phyloP scores from a whole-genome alignment of 2,113 vertebrate genomes.

The Phyllostomus hastatus region DNA sequence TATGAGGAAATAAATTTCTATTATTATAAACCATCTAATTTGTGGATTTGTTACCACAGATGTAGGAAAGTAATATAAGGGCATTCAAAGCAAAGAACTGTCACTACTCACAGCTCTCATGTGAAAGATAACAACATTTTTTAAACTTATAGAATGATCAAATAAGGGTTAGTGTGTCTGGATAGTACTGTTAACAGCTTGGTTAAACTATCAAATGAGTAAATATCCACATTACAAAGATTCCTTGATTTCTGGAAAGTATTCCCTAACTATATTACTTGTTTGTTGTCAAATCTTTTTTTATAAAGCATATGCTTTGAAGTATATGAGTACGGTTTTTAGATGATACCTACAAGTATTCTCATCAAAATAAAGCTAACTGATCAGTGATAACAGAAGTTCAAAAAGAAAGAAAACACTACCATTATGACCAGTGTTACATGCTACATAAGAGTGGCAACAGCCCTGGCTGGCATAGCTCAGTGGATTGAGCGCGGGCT shows the following conservation, averaged over 20 bases:
- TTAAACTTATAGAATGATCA: not conserved
- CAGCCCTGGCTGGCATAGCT: too few species aligned
- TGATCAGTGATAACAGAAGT: not conserved
- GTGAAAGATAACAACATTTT: not conserved
- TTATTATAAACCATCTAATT: not conserved
- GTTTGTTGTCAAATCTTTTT: not conserved
- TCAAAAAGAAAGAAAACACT: not conserved
- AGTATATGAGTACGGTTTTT: not conserved
- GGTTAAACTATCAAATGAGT: not conserved
- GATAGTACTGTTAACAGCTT: not conserved
- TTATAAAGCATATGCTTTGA: not conserved
- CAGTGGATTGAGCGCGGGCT: too few species aligned
- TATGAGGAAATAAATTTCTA: not conserved
- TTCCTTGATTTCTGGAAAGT: not conserved
- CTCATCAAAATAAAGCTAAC: constrained; percentile 23
- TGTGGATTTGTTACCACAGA: not conserved
- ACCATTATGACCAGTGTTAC: not conserved
- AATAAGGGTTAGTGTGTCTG: not conserved
- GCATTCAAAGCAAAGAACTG: not conserved
- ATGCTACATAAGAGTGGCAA: not conserved
- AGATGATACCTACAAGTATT: constrained; percentile 36
- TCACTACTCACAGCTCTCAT: not conserved
- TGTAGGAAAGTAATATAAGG: not conserved
- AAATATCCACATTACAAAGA: constrained; percentile 60
- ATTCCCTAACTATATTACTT: not conserved